Base-by-base conservation (phyloP, 2,113 vertebrate species). In the Tylochromis polylepis region DNA sequence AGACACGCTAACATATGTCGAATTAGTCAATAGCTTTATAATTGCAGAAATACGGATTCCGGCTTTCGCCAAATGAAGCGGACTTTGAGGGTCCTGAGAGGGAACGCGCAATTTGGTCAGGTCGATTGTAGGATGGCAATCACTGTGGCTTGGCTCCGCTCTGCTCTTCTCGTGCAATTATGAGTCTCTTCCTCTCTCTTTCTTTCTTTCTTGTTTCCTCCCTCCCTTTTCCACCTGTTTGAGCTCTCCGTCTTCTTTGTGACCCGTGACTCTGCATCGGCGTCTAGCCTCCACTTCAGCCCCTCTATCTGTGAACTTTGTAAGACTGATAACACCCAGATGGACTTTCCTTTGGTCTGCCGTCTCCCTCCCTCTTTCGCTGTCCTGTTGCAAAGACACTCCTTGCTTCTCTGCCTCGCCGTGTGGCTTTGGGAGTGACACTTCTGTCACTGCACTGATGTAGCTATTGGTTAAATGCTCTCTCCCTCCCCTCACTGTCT, bases 251-350 rank as follows among this genome's bases (percentile, higher is more conserved):
- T 88, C 83, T 43, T 94, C 93, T 94, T 90, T 94, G 94, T 96
- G 96, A 97, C 96, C 96, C 94, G 95, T 96, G 96, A 95, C 96
- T 94, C 88, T 46, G 90, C 94, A 94, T 90, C 94, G 24, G 70
- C 93, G 93, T 94, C 96, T 93, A 82, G 92, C 94, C 93, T 95
- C 94, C 93, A 90, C 95, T 96, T 96, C 95, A 95, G 95, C 94
- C 92, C 91, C 94, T 95, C 94, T 96, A 97, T 96, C 94, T 91
- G 91, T 98, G 97, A 98, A 97, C 97, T 97, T 97, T 98, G 97
- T 96, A 93, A 97, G 95, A 94, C 88, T 96, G 96, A 97, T 97
- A 96, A 95, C 94, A 94, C 83, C 88, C 91, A 87, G 88, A 96
- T 92, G 92, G 95, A 95, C 94, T 96, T 90, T 95, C 78, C 90